These are phyloP conservation scores for Arctocebus calabarensis DNA, from an alignment of 2,797 vertebrate genomes.

Conservation along the genomic window DNA sequence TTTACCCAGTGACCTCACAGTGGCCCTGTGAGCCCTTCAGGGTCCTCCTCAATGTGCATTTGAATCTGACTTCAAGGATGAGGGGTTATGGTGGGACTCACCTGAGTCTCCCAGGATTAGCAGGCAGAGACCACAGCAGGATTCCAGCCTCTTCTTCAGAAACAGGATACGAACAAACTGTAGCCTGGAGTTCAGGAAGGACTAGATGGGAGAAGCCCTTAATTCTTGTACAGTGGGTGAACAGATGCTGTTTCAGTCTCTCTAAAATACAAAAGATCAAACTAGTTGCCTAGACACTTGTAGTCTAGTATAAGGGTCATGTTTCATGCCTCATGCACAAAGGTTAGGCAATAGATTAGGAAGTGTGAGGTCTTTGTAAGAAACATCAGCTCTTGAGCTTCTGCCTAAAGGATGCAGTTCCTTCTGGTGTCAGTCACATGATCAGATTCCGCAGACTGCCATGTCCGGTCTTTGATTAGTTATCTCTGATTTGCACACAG, in stretches of 20 bases:
- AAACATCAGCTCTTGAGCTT: constrained; percentile 23
- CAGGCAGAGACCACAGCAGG: neutral
- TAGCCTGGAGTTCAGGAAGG: neutral
- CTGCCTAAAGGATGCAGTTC: neutral
- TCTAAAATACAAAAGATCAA: neutral
- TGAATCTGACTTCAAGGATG: neutral
- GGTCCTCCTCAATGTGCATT: neutral
- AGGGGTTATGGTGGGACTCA: neutral
- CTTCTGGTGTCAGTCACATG: neutral
- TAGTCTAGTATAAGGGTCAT: neutral
- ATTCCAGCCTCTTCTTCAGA: constrained; percentile 44
- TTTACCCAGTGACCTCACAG: neutral
- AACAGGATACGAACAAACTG: neutral
- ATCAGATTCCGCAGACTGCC: neutral
- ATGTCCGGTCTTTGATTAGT: neutral
- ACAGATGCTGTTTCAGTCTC: neutral
- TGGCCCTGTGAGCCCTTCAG: neutral
- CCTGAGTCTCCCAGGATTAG: neutral
- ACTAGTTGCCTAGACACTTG: neutral
- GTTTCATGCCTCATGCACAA: neutral
- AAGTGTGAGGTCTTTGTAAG: neutral
- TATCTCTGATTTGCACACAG: neutral
- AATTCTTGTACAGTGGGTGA: neutral
- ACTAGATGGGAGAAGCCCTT: neutral
- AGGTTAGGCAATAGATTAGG: neutral